These are phyloP conservation scores for Megastigmus dorsalis DNA, from an alignment of 2,888 invertebrate genomes.

Conservation along the genomic window DNA sequence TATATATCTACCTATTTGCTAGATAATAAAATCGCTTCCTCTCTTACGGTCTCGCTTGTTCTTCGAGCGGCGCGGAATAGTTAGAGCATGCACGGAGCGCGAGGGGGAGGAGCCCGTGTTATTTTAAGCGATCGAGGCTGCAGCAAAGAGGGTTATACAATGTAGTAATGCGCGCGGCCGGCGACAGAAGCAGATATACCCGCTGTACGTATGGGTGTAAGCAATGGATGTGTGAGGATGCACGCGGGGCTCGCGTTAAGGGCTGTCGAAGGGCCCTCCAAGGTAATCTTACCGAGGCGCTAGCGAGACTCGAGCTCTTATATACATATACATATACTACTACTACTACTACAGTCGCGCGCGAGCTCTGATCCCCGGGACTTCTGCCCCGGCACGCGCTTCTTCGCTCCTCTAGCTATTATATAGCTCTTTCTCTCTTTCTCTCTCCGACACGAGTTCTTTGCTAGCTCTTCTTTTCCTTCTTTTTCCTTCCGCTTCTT, in stretches of 20 bases:
- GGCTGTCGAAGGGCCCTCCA: conserved; percentile 63
- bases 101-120: conserved; percentile 58
- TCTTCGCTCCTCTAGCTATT: too few species aligned
- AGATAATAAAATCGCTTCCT: conserved; percentile 59
- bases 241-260: conserved; percentile 47
- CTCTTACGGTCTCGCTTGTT: conserved; percentile 47
- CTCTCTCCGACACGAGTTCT: too few species aligned
- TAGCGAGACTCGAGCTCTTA: conserved; percentile 62
- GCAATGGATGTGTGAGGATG: neutral
- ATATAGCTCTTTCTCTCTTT: too few species aligned
- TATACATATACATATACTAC: too few species aligned
- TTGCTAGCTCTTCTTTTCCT: neutral
- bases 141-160: conserved; percentile 27
- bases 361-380: conserved; percentile 69
- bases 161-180: conserved; percentile 23
- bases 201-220: neutral
- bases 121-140: conserved; percentile 70
- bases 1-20: conserved; percentile 58
- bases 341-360: conserved; percentile 58
- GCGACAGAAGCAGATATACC: neutral
- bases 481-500: neutral
- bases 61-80: conserved; percentile 35
- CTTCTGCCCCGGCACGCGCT: conserved; percentile 69
- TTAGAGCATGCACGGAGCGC: too few species aligned
- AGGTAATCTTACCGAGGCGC: conserved; percentile 69